These are phyloP conservation scores for Bubalus kerabau DNA, from an alignment of 2,113 vertebrate genomes.

Conservation along the genomic window DNA sequence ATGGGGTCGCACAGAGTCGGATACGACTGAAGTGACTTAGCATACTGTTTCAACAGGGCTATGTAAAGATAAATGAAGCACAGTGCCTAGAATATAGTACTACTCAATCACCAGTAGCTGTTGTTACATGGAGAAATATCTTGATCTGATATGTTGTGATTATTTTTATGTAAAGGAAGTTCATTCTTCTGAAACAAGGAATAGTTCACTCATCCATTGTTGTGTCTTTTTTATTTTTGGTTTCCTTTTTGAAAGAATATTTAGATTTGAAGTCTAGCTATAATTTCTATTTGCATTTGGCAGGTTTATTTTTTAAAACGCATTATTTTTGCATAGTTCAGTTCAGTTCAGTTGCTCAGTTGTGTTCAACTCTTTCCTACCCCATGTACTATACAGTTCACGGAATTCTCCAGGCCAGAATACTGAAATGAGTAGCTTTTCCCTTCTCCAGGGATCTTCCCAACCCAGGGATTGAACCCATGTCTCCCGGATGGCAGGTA, in stretches of 20 bases:
- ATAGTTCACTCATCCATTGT: neutral
- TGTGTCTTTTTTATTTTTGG: neutral
- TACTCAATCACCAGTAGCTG: neutral
- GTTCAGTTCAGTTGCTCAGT: neutral
- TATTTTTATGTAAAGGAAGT: neutral
- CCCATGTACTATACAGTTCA: neutral
- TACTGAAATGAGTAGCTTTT: neutral
- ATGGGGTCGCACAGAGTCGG: no score
- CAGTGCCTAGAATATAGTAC: neutral
- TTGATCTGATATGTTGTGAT: neutral
- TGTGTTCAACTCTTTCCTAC: neutral
- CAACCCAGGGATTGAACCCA: neutral
- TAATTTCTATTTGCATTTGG: neutral
- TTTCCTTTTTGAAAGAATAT: neutral
- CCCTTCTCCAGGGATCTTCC: neutral
- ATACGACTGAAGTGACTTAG: no score
- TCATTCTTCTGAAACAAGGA: neutral
- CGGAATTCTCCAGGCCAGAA: neutral
- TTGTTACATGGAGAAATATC: neutral
- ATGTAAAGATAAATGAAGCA: neutral
- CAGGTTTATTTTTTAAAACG: neutral
- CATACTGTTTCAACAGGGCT: neutral
- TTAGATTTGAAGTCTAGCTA: neutral
- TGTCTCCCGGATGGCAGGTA: neutral
- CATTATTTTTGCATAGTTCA: neutral